Evolutionary conservation across 2,797 vertebrate species (phyloP).

Genomic region (Macropus fuliginosus): DNA sequence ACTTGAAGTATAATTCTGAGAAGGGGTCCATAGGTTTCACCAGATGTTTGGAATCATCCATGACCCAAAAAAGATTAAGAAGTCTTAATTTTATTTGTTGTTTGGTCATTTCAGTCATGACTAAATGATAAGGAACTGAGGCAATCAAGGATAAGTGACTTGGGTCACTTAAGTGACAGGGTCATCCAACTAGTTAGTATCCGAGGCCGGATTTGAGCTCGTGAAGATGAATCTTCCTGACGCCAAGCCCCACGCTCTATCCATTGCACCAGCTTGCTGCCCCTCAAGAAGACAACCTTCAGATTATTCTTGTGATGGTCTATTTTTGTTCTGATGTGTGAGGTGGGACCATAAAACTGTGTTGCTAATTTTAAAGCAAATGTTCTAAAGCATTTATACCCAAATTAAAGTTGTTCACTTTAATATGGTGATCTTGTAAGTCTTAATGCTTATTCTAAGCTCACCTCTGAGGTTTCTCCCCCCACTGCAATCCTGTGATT

Average conservation of each 20-base stretch:
- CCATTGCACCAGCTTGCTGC: too few relatives aligned
- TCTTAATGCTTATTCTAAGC: not conserved
- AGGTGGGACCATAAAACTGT: not conserved
- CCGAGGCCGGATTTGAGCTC: slow-evolving; percentile 9
- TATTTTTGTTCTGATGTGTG: not conserved
- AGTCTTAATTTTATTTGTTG: not conserved
- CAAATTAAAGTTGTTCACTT: not conserved
- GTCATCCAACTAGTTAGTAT: not conserved
- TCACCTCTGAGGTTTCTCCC: not conserved
- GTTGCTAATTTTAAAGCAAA: not conserved
- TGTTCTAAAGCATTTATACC: not conserved
- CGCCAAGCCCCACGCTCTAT: too few relatives aligned
- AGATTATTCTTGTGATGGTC: not conserved
- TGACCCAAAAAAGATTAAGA: not conserved
- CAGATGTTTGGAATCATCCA: not conserved
- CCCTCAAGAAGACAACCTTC: not conserved
- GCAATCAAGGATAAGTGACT: not conserved
- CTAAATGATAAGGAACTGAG: not conserved
- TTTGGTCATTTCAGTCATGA: not conserved
- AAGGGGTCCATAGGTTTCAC: not conserved
- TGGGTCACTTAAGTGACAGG: not conserved
- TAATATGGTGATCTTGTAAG: not conserved
- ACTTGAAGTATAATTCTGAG: not conserved
- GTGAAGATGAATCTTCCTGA: not conserved
- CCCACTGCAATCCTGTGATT: not conserved